phyloP scores from a whole-genome alignment of 2,888 invertebrate genomes.

The Sepiola atlantica region DNA sequence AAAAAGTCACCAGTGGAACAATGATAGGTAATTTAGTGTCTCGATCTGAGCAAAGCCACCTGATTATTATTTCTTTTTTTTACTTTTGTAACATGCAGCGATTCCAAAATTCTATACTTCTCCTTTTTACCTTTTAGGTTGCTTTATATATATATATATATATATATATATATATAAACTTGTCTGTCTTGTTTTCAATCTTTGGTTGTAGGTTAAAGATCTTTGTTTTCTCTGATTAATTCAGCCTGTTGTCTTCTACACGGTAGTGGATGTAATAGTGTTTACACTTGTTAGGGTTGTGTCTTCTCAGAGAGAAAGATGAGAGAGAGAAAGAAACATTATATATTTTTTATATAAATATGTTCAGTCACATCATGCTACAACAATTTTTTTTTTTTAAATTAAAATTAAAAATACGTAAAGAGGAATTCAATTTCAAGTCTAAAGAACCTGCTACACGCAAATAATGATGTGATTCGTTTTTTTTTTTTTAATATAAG shows the following conservation, averaged over 20 bases:
- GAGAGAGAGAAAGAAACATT: not conserved
- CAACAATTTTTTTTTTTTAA: no score
- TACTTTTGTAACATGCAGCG: not conserved
- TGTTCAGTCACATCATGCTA: not conserved
- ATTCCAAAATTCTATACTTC: not conserved
- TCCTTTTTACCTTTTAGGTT: no score
- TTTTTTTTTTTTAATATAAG: not conserved
- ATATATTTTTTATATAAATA: not conserved
- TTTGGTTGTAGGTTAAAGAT: not conserved
- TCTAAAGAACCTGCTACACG: not conserved
- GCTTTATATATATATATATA: no score
- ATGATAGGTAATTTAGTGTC: conserved; percentile 40
- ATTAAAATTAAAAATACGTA: no score
- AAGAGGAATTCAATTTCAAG: not conserved
- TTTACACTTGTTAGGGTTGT: not conserved
- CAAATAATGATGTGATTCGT: not conserved
- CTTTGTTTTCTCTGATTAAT: not conserved
- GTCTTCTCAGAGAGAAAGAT: not conserved
- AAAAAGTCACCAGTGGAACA: not conserved
- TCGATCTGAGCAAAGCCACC: conserved; percentile 46
- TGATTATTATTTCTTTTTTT: not conserved
- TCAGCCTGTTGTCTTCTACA: not conserved
- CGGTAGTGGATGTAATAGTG: not conserved
- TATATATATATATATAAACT: no score
- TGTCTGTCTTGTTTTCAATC: not conserved